These are phyloP conservation scores for Neoitamus cyanurus DNA, from an alignment of 2,888 invertebrate genomes.

Conservation along the genomic window DNA sequence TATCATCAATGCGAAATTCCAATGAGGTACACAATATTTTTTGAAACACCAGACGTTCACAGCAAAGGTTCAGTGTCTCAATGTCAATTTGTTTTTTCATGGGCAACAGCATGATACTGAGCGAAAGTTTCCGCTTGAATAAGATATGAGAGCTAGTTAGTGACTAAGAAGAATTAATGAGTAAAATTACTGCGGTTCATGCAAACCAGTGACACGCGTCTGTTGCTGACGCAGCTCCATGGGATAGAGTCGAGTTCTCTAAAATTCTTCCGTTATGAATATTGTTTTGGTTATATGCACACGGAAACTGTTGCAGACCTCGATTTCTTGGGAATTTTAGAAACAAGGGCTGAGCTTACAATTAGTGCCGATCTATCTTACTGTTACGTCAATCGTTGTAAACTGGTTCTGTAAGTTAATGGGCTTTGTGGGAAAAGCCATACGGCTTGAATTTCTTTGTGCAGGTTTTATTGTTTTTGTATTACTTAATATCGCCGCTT, in stretches of 20 bases:
- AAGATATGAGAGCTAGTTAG: background rate
- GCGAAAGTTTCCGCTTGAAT: background rate
- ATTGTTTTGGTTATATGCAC: background rate
- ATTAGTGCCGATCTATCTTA: background rate
- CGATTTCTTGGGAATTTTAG: background rate
- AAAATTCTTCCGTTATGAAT: background rate
- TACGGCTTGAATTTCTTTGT: background rate
- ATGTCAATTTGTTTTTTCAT: background rate
- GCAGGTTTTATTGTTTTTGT: background rate
- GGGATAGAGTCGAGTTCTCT: background rate
- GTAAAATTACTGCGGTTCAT: background rate
- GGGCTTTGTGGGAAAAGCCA: background rate
- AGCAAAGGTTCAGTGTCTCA: background rate
- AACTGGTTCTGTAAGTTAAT: background rate
- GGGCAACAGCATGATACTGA: background rate
- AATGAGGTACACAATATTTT: background rate
- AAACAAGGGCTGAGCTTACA: background rate
- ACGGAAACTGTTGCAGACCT: background rate
- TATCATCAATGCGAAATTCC: background rate
- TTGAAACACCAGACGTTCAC: background rate
- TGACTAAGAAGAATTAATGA: background rate
- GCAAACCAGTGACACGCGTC: background rate
- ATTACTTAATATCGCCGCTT: background rate
- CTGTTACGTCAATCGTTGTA: background rate
- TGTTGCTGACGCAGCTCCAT: background rate